phyloP scores from a whole-genome alignment of 2,113 vertebrate species.

The Echinops telfairi region DNA sequence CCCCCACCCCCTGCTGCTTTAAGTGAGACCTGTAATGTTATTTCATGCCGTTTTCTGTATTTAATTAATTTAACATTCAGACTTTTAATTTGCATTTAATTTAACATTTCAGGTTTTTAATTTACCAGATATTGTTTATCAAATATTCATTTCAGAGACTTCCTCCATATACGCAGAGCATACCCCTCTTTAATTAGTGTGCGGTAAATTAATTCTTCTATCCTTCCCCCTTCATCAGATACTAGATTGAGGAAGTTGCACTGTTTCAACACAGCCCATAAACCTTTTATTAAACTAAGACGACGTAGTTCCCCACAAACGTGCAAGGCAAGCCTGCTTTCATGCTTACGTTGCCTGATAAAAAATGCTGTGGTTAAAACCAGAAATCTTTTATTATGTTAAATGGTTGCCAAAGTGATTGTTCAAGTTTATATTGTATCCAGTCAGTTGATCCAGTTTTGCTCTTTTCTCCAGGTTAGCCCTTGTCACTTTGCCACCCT shows the following conservation, averaged over 20 bases:
- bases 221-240: slow-evolving; percentile 88
- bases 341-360: slow-evolving; percentile 77
- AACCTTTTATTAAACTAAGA: slow-evolving; percentile 74
- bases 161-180: slow-evolving; percentile 85
- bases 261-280: slow-evolving; percentile 81
- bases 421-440: not conserved
- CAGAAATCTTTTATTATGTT: slow-evolving; percentile 74
- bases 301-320: slow-evolving; percentile 75
- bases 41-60: slow-evolving; percentile 86
- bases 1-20: slow-evolving; percentile 66
- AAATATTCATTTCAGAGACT: slow-evolving; percentile 88
- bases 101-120: slow-evolving; percentile 91
- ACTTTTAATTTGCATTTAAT: slow-evolving; percentile 92
- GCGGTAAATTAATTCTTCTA: slow-evolving; percentile 90
- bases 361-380: slow-evolving; percentile 81
- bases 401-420: slow-evolving; percentile 5
- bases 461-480: not conserved
- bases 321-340: slow-evolving; percentile 76
- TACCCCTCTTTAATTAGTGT: slow-evolving; percentile 88
- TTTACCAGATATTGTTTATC: slow-evolving; percentile 91
- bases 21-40: slow-evolving; percentile 85
- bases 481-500: not conserved
- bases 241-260: slow-evolving; percentile 87
- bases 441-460: not conserved
- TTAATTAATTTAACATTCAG: slow-evolving; percentile 90